A percentile compares a stretch with the other conserved stretches of the same genome.
Conservation (phyloP, 2,888 invertebrate species). For the Tenthredo mesomela region DNA sequence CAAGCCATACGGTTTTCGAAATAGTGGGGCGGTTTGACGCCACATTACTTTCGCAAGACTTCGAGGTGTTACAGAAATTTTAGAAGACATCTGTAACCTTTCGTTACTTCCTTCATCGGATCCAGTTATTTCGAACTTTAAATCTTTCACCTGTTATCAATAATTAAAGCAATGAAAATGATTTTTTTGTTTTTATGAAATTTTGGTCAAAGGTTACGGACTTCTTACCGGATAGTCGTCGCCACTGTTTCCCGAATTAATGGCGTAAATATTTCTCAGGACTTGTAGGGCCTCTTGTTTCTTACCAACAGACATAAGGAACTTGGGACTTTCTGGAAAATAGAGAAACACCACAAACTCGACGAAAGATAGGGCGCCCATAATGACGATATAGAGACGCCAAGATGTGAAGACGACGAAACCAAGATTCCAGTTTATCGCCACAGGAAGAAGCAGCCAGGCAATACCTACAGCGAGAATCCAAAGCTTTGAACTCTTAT, state of each 20-base stretch:
- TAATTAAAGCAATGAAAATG: background rate
- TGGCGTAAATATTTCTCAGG: conserved; percentile 61
- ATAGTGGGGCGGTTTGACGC: conserved; percentile 58
- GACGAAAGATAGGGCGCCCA: conserved; percentile 72
- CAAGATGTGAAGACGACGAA: conserved; percentile 72
- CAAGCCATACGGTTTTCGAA: conserved; percentile 54
- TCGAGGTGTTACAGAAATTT: background rate
- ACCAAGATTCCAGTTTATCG: conserved; percentile 41
- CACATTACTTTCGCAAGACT: conserved; percentile 49
- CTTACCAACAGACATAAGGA: conserved; percentile 70
- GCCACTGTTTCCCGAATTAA: conserved; percentile 53
- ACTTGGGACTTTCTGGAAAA: conserved; percentile 77
- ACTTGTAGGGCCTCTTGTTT: conserved; percentile 66
- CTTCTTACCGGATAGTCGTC: conserved; percentile 56
- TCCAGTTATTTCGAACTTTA: conserved; percentile 28
- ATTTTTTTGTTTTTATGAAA: background rate
- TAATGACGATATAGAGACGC: conserved; percentile 74
- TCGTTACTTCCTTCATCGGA: background rate
- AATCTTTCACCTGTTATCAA: conserved; percentile 28
- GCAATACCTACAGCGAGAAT: conserved; percentile 58
- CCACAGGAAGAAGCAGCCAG: conserved; percentile 72
- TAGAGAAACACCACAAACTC: conserved; percentile 71
- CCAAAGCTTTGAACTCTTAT: background rate
- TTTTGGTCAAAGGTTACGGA: background rate
- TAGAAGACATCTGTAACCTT: background rate